These are phyloP conservation scores for Cyprinodon diabolis DNA, from an alignment of 2,797 vertebrate genomes.

Conservation along the genomic window DNA sequence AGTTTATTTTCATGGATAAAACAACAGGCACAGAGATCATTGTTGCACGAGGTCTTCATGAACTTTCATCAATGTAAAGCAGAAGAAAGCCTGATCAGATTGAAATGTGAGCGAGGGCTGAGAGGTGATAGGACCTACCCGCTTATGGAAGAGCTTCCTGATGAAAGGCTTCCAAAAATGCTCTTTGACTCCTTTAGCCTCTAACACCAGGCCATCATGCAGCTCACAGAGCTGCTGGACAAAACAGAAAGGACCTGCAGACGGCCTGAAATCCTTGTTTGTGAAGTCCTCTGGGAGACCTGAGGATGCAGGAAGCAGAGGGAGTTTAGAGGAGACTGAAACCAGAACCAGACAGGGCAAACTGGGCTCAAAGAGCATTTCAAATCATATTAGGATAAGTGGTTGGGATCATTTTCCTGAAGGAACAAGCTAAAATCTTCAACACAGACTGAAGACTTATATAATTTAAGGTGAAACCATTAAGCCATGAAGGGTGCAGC, in stretches of 20 bases:
- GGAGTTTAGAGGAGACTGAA: background rate
- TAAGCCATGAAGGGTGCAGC: background rate
- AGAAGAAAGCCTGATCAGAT: background rate
- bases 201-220: constrained; percentile 91
- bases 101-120: too few relatives aligned
- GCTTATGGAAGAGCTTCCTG: constrained; percentile 92
- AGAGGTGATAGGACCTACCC: constrained; percentile 67
- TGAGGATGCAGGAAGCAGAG: constrained; percentile 53
- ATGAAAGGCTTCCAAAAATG: constrained; percentile 98
- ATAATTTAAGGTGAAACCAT: background rate
- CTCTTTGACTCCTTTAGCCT: constrained; percentile 96
- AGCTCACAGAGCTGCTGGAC: constrained; percentile 91
- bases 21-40: background rate
- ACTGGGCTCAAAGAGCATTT: background rate
- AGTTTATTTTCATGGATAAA: too few relatives aligned
- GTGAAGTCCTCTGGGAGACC: constrained; percentile 89
- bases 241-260: constrained; percentile 85
- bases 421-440: background rate
- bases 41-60: background rate
- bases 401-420: background rate
- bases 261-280: constrained; percentile 86
- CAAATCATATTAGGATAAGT: background rate
- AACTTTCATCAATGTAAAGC: background rate
- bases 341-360: background rate
- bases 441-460: background rate